Percentiles rank a stretch among this genome's conserved stretches.
Evolutionary conservation across 2,113 vertebrate species (phyloP).

Genomic region (Romanogobio albipinnatus): DNA sequence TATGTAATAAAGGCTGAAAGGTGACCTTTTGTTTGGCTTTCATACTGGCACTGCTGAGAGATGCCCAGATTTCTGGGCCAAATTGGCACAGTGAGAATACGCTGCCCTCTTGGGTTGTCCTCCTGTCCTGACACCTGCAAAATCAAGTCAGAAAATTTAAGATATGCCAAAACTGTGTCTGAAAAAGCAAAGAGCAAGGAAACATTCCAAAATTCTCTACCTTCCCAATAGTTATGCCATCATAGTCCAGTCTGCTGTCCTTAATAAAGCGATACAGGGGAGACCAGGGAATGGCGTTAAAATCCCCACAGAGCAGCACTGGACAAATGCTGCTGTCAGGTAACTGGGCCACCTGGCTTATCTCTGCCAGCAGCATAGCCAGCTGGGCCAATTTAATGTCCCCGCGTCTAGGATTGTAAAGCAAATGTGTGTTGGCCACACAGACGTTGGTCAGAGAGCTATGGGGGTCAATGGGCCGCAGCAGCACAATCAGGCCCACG

Average conservation of each 20-base stretch:
- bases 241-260: slow-evolving; percentile 85
- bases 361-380: slow-evolving; percentile 93
- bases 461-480: slow-evolving; percentile 71
- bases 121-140: slow-evolving; percentile 95
- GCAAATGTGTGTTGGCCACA: slow-evolving; percentile 93
- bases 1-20: neutral
- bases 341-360: slow-evolving; percentile 76
- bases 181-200: neutral
- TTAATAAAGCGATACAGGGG: slow-evolving; percentile 91
- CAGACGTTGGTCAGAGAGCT: slow-evolving; percentile 71
- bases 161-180: neutral
- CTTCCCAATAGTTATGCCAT: slow-evolving; percentile 84
- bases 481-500: slow-evolving; percentile 87
- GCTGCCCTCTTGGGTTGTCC: slow-evolving; percentile 79
- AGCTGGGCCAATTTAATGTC: slow-evolving; percentile 96
- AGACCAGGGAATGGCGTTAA: slow-evolving; percentile 93
- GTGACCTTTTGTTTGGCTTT: slow-evolving; percentile 71
- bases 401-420: slow-evolving; percentile 93
- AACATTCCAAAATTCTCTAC: slow-evolving; percentile 68
- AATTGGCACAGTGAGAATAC: slow-evolving; percentile 85
- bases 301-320: slow-evolving; percentile 91
- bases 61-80: slow-evolving; percentile 91
- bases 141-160: slow-evolving; percentile 24
- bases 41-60: slow-evolving; percentile 87
- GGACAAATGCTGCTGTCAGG: slow-evolving; percentile 81